Evolutionary conservation across 2,113 vertebrate genomes (phyloP), one percentile per base, ranked within the genome.

Genomic region (Crocuta crocuta): DNA sequence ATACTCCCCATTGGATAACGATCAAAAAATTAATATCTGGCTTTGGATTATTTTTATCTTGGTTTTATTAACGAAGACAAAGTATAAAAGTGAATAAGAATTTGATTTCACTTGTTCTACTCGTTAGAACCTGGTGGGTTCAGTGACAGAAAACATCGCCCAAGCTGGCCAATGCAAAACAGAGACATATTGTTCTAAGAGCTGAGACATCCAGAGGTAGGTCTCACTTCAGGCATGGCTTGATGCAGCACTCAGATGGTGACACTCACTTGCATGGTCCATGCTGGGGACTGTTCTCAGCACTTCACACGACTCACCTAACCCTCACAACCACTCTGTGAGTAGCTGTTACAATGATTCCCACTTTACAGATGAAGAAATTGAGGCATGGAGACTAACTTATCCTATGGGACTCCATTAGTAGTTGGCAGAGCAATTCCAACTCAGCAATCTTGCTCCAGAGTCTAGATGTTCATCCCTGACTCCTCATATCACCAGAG

Each of bases 11-110:
- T 4, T 48, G n/a, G n/a, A 39, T 11, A 93, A 81, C 8, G 83
- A 89, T 79, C n/a, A 95, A 63, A 39, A 81, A 92, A 80, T 31
- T 13, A 90, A n/a, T 73, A 89, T 80, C 23, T 86, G 48, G 80
- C 33, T 91, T 73, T 13, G 50, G 28, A 43, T 94, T 70, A 61
- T 89, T 95, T 88, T 78, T 80, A 81, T 58, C 33, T 89, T 55
- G 55, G 7, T 84, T 53, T 78, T 66, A 89, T n/a, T 68, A 74
- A 74, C 13, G 39, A 83, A 93, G 68, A 86, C 19, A 92, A 96
- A 71, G 85, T 50, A 21, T 39, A 58, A 68, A 93, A 23, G 21
- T 24, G 16, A 71, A 0, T 43, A 74, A 70, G 23, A 82, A 24
- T 87, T 80, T 65, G 12, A 61, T 70, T 82, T 89, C 66, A 78